Evolutionary conservation across 2,797 vertebrate genomes (phyloP), one percentile per base, ranked within the genome.

Genomic region (Cuniculus paca): DNA sequence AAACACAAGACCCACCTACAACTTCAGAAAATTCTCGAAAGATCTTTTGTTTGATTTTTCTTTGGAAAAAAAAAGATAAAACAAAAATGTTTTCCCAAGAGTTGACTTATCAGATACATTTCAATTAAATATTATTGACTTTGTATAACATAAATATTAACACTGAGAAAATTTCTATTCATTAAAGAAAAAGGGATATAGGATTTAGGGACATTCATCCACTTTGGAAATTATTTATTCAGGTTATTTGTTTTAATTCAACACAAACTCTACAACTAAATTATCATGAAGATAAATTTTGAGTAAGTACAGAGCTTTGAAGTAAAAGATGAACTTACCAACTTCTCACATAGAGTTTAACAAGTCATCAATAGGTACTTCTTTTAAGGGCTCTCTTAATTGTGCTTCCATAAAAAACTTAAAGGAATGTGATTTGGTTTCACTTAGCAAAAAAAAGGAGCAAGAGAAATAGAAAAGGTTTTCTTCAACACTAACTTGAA

Each of bases 311-410:
- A 93, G 78, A 93, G 56, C 22, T 80, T 34, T 70, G 56, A 28
- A 89, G 26, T 19, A 85, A 96, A 95, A 45, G 50, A 85, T 79
- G 72, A 96, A 93, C 39, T 94, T 95, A 91, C 80, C 89, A 65
- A 86, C 54, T 65, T 95, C 88, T 89, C 28, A 80, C 74, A 74
- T 4, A 54, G 63, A 85, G 17, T 91, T 95, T 97, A 79, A 82
- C 61, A 95, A 96, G 74, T 45, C 78, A 93, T 74, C n/a, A 88
- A 91, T 92, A 79, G 24, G 26, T 92, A 36, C 95, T 94, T 96
- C 60, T 95, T 96, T 93, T 89, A 81, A 90, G 77, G 88, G 34
- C 22, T 86, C 75, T 89, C 77, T 89, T 95, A 96, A 88, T 60
- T 88, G 39, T 83, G 77, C 16, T 95, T 97, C 56, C 56, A 63